Evolutionary conservation across 2,113 vertebrate genomes (phyloP).

Genomic region (Paradisaea rubra): DNA sequence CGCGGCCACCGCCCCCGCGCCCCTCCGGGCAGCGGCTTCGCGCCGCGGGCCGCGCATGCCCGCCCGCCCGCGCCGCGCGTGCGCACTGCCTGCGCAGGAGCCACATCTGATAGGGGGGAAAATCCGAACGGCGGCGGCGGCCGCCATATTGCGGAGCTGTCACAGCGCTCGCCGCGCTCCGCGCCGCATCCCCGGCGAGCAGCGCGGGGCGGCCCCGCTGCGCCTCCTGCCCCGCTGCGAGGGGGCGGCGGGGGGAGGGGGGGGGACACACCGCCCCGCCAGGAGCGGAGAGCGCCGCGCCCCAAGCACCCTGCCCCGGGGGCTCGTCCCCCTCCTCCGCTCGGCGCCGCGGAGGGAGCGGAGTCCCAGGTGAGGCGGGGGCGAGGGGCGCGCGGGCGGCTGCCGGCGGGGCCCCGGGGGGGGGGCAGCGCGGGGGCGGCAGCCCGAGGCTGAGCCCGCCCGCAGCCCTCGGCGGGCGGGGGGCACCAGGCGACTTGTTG

Average conservation of each 20-base stretch:
- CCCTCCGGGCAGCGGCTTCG: neutral
- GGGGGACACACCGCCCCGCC: neutral
- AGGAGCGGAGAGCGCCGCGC: neutral
- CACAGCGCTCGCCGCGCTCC: constrained; percentile 9
- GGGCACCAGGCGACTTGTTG: neutral
- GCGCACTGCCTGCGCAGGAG: neutral
- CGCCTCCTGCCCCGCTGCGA: neutral
- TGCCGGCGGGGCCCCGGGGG: neutral
- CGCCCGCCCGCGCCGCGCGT: neutral
- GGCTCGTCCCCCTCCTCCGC: neutral
- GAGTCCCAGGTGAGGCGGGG: constrained; percentile 18
- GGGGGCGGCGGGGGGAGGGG: neutral
- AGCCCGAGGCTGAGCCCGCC: neutral
- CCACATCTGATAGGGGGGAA: neutral
- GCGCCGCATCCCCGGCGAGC: neutral
- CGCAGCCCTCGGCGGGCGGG: neutral
- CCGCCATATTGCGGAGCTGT: constrained; percentile 75
- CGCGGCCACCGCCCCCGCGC: neutral
- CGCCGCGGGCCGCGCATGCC: neutral
- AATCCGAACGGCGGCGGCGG: neutral
- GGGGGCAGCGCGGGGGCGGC: neutral
- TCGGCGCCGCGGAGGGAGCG: neutral
- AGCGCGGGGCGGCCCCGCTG: neutral
- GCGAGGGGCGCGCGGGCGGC: neutral
- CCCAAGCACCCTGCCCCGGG: neutral